Conservation (phyloP, 2,113 vertebrate genomes). For the Andinoacara biseriatus region DNA sequence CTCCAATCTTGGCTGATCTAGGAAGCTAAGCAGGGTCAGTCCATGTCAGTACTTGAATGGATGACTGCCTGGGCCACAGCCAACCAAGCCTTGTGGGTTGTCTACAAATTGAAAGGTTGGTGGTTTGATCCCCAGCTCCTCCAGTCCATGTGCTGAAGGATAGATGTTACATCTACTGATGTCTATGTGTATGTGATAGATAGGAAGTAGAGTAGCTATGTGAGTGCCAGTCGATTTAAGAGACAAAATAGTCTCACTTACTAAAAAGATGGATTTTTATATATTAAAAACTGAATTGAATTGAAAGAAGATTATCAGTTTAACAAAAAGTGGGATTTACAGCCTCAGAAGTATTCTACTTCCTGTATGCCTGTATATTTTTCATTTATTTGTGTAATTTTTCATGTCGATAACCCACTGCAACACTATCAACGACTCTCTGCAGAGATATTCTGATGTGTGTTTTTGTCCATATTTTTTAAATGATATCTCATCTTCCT, state of each 20-base stretch:
- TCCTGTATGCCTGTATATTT: background rate
- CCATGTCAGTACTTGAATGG: background rate
- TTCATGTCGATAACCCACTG: background rate
- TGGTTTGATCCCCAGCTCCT: background rate
- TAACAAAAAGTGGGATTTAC: background rate
- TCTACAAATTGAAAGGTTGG: background rate
- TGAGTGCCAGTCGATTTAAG: background rate
- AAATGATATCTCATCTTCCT: background rate
- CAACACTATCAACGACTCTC: background rate
- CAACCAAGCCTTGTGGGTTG: background rate
- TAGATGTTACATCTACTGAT: background rate
- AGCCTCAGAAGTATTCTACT: background rate
- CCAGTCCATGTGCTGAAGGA: too few relatives aligned
- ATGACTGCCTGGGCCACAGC: background rate
- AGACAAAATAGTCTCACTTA: background rate
- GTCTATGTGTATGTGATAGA: background rate
- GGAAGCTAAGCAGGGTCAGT: background rate
- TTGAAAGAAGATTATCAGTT: background rate
- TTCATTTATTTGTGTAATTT: background rate
- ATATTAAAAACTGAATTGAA: background rate
- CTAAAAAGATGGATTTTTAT: background rate
- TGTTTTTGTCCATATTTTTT: background rate
- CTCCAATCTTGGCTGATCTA: background rate
- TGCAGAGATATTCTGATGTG: conserved; percentile 1
- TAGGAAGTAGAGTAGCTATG: background rate